Evolutionary conservation across 2,797 vertebrate species (phyloP), one percentile per base, ranked within the genome.

Genomic region (Cirrhinus molitorella): DNA sequence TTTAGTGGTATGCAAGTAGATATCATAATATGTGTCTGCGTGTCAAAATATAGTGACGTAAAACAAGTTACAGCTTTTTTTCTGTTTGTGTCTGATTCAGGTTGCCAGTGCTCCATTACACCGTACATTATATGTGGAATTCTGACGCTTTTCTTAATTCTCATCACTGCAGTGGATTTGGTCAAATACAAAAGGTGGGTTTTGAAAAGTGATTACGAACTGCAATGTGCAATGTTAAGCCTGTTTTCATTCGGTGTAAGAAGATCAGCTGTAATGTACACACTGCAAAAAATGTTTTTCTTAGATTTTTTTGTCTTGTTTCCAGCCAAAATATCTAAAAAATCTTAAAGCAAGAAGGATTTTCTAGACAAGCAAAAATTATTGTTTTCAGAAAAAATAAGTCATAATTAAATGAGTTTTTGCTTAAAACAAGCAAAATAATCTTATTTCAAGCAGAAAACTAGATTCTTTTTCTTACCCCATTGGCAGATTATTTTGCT

Each of bases 161-260:
- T 88, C 16, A 86, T 53, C 8, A 65, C 80, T 11, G 68, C 11
- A 17, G 81, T 90, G 17, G 21, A 34, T 19, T 63, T 86, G 25
- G 25, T 23, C 61, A 90, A 84, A 43, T 83, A 80, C 75, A 80
- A 59, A 55, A 83, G 86, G 89, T 91, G n/a, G 11, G 55, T 73
- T 61, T 31, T 14, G 4, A 17, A 49, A 78, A 53, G 40, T 23
- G 25, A 9, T 51, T 17, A 23, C 9, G 51, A 19, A 70, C 1
- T 14, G 5, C 11, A 21, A 78, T 25, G 49, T 14, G n/a, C 37
- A 31, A 19, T 10, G 23, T 72, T 31, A 12, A 68, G 37, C 40
- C 3, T 68, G 66, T 25, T 68, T 72, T 28, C 28, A 70, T 43
- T 43, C 10, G n/a, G 37, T 8, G 37, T 16, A 40, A 14, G 37